Evolutionary conservation across 2,888 invertebrate genomes (phyloP).

Genomic region (Achlya flavicornis): DNA sequence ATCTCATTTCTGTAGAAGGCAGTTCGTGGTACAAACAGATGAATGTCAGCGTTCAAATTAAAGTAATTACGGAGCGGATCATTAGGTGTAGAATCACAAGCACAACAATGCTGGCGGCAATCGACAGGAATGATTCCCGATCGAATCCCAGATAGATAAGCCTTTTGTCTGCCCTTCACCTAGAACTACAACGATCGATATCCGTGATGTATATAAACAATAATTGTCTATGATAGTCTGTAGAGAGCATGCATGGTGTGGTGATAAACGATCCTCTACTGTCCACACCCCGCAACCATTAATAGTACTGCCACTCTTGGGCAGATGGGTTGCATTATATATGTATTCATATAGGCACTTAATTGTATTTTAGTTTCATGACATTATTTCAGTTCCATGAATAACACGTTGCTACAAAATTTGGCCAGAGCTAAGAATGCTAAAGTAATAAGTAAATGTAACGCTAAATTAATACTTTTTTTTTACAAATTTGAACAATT

Average conservation of each 20-base stretch:
- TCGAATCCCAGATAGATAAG: constrained; percentile 47
- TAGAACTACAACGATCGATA: constrained; percentile 72
- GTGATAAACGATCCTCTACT: constrained; percentile 57
- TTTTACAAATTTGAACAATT: constrained; percentile 29
- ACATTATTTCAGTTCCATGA: background rate
- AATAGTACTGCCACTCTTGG: constrained; percentile 36
- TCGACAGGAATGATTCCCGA: constrained; percentile 39
- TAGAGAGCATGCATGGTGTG: constrained; percentile 31
- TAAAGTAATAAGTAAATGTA: background rate
- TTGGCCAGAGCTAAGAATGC: background rate
- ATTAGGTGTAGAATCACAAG: constrained; percentile 34
- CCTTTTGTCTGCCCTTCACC: constrained; percentile 58
- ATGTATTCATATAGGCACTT: background rate
- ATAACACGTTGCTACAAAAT: background rate
- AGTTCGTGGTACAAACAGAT: constrained; percentile 28
- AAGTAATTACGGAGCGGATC: constrained; percentile 44
- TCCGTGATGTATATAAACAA: constrained; percentile 53
- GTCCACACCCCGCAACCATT: constrained; percentile 21
- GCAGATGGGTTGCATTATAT: background rate
- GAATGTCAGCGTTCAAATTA: constrained; percentile 36
- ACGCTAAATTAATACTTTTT: background rate
- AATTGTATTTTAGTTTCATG: constrained; percentile 13
- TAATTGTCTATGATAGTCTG: constrained; percentile 33
- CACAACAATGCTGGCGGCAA: constrained; percentile 31
- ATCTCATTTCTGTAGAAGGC: constrained; percentile 26